These are phyloP conservation scores for Delphinus delphis DNA, from an alignment of 2,113 vertebrate genomes.

Conservation along the genomic window DNA sequence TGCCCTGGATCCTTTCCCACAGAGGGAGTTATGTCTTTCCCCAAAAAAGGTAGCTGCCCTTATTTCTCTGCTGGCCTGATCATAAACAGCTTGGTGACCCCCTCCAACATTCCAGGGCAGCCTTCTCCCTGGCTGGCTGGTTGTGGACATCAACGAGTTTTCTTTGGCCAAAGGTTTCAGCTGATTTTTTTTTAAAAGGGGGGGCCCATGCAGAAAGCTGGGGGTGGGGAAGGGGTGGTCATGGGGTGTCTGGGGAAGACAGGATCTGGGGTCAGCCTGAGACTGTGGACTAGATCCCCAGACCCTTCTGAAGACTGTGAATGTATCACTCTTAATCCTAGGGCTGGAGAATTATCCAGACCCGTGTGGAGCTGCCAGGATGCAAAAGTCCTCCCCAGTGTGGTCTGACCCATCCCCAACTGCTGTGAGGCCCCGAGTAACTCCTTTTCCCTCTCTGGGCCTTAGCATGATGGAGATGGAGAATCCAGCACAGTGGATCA, in stretches of 20 bases:
- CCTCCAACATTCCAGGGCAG: conserved; percentile 63
- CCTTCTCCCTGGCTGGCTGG: conserved; percentile 57
- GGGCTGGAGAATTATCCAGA: neutral
- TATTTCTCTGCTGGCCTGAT: conserved; percentile 40
- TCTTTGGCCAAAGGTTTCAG: conserved; percentile 67
- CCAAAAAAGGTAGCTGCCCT: conserved; percentile 70
- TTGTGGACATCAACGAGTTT: conserved; percentile 65
- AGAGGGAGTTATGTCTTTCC: conserved; percentile 57
- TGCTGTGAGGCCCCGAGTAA: neutral
- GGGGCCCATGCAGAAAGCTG: neutral
- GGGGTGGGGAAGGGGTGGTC: neutral
- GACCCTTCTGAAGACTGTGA: neutral
- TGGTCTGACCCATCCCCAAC: neutral
- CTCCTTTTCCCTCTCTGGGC: neutral
- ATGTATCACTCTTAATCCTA: neutral
- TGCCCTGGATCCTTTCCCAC: conserved; percentile 41
- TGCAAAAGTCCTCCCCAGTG: neutral
- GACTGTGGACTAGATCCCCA: neutral
- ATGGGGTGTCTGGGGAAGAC: neutral
- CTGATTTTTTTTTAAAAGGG: neutral
- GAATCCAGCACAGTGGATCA: neutral
- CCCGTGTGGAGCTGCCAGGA: neutral
- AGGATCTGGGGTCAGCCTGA: neutral
- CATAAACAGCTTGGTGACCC: conserved; percentile 52
- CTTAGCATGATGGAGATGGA: neutral